Evolutionary conservation across 2,113 vertebrate genomes (phyloP), one percentile per base, ranked within the genome.

Genomic region (Scartelaos histophorus): DNA sequence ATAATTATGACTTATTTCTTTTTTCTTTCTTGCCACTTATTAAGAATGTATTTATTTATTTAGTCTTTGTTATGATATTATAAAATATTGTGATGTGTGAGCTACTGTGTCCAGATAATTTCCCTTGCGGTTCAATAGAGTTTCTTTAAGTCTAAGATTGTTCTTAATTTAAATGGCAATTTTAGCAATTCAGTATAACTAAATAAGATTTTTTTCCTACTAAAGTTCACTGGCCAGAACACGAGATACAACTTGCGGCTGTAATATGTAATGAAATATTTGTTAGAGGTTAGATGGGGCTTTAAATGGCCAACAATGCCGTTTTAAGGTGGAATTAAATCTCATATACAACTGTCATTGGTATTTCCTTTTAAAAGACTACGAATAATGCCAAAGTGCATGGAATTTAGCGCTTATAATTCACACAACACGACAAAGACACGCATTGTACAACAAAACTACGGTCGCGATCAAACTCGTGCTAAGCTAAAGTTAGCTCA

Each of bases 401-500:
- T 1, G 34, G 12, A 1, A 38, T 64, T n/a, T 64, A 64, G 2
- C 17, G 5, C 3, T 64, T 21, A 64, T 21, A 43, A 35, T 43
- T 64, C 7, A 64, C 61, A 11, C 17, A 12, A 64, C n/a, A 13
- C 7, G 16, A 17, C 25, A 61, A 19, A 29, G 58, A 21, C 19
- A 43, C 0, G 25, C 69, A 22, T 15, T 49, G 25, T 5, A 22
- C 5, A 54, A 22, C 72, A 19, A 49, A 69, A 60, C 24, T 51
- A 58, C 46, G 9, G 34, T 5, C 56, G 3, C 69, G 56, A 58
- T 56, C 16, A 47, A 34, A 72, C 11, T 65, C 19, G 1, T 17
- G 86, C 89, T 87, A 89, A 75, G 79, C 83, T 90, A 89, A 72
- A 60, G 71, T 66, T 84, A 89, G 83, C 83, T 70, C 74, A 54